Percentiles rank a stretch among this genome's conserved stretches.
Conservation (phyloP, 1,140 invertebrate species). For the Drosophila kikkawai region DNA sequence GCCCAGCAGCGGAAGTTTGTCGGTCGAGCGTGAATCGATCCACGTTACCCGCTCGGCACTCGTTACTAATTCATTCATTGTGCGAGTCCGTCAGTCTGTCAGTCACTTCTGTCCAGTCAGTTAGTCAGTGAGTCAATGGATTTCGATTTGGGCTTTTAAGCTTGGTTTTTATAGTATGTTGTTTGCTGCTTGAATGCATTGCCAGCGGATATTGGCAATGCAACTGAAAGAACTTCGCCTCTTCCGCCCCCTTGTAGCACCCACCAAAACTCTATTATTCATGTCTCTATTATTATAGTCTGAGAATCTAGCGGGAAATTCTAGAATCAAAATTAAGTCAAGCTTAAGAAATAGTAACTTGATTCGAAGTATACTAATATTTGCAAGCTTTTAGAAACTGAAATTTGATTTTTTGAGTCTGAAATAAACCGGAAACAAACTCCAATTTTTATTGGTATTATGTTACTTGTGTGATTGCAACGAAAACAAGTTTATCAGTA, state of each 20-base stretch:
- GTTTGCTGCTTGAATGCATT: conserved; percentile 74
- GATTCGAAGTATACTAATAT: not conserved
- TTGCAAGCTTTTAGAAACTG: no score
- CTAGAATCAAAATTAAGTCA: not conserved
- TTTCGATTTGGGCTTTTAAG: conserved; percentile 22
- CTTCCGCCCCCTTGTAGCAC: not conserved
- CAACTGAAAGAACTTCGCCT: conserved; percentile 22
- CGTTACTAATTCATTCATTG: conserved; percentile 50
- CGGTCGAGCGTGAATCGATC: conserved; percentile 48
- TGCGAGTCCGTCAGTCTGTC: conserved; percentile 1
- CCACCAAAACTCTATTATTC: not conserved
- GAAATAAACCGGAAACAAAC: not conserved
- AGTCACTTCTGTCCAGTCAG: conserved; percentile 12
- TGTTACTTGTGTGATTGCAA: not conserved
- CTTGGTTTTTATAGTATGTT: conserved; percentile 19
- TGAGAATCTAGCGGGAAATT: not conserved
- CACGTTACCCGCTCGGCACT: conserved; percentile 19
- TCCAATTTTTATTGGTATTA: not conserved
- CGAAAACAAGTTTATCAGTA: not conserved
- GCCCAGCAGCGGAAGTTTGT: conserved; percentile 37
- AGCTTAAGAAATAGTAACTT: not conserved
- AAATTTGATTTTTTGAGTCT: not conserved
- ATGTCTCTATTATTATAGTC: not conserved
- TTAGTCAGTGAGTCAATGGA: conserved; percentile 20
- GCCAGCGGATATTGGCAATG: conserved; percentile 70